Base-by-base conservation (phyloP, 2,113 vertebrate species). In the Urocitellus parryii region DNA sequence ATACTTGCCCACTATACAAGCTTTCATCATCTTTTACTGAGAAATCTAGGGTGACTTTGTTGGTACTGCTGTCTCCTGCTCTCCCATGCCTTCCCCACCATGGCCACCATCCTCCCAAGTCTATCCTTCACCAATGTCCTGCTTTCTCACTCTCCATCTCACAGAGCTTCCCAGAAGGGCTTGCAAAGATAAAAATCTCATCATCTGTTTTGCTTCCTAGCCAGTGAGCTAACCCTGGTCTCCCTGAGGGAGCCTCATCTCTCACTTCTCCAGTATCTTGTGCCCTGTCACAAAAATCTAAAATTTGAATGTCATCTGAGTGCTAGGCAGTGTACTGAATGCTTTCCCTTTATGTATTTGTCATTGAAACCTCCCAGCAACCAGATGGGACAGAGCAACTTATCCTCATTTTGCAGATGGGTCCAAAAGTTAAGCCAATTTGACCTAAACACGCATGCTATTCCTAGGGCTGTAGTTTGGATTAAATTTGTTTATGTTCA, bases 401-500 rank as follows among this genome's bases (percentile, higher is more conserved):
- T 74, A 65, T 6, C 25, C 48, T 92, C 76, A 45, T 34, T 70
- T 94, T 68, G 76, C 24, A 80, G 58, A 90, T 76, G 42, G 17
- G 18, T 61, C 29, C 70, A 77, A 84, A 80, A 72, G 34, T 58
- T 9, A 67, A 95, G 56, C 45, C 74, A 79, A 45, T 73, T 78
- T 68, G 81, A 94, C 39, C 72, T n/a, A 34, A 82, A 82, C 20
- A 65, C 32, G n/a, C 53, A 53, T 61, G 39, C 13, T 74, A 42
- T 78, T 91, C 1, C 74, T 53, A 56, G 24, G 83, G 14, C 53
- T 91, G 1, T 68, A 27, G 22, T 86, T 96, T 79, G 51, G 63
- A 79, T 95, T 93, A 89, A 56, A 78, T 91, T 77, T 90, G 80
- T 39, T 88, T 73, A 32, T 70, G 68, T 93, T 67, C 34, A 81